A percentile compares a stretch with the other conserved stretches of the same genome.
Conservation (phyloP, 2,113 vertebrate genomes). For the Cairina moschata region DNA sequence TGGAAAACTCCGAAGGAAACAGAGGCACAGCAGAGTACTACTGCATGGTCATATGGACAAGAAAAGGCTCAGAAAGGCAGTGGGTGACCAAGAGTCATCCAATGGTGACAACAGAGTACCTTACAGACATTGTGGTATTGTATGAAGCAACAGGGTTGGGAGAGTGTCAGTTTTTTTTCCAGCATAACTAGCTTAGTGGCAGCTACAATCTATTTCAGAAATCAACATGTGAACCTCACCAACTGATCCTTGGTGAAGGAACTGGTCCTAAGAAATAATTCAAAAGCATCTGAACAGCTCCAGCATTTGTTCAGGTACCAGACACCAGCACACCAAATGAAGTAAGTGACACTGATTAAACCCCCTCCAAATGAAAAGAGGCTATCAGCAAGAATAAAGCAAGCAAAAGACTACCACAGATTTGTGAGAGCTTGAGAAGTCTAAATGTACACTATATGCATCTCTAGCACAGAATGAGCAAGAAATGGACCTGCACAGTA, state of each 20-base stretch:
- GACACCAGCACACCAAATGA: neutral
- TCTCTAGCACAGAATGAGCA: neutral
- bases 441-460: neutral
- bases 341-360: neutral
- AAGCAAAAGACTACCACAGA: neutral
- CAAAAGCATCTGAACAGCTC: neutral
- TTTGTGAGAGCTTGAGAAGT: slow-evolving; percentile 9
- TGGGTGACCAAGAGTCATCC: neutral
- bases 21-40: neutral
- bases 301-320: neutral
- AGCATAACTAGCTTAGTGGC: neutral
- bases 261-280: neutral
- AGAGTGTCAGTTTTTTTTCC: neutral
- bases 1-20: neutral
- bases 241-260: neutral
- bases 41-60: neutral
- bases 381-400: neutral
- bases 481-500: neutral
- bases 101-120: accelerated
- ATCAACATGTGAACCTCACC: neutral
- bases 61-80: neutral
- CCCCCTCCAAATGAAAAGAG: neutral
- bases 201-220: neutral
- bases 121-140: neutral
- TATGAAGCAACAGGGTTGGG: neutral